Base-by-base conservation (phyloP, 2,113 vertebrate genomes). In the Tragelaphus buxtoni region DNA sequence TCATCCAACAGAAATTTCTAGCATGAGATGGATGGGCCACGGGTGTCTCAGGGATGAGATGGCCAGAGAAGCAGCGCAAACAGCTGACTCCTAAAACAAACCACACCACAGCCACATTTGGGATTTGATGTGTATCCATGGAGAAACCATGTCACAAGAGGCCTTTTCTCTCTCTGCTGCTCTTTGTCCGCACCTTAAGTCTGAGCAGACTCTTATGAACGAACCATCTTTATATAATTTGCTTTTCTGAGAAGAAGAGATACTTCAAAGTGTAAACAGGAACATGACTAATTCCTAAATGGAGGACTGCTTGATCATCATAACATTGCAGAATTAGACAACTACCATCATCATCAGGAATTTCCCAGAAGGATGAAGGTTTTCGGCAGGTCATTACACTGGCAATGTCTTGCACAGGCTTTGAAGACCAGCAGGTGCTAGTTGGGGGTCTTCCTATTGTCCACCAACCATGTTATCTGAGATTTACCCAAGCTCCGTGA, bases 381-480 rank as follows among this genome's bases (percentile, higher is more conserved):
- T 9, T 26, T 9, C 9, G 28, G 35, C 13, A 13, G 18, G 13
- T 10, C 2, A 1, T 56, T 9, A 17, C 22, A 30, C 13, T 9
- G 14, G 24, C 2, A 24, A 2, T 4, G 0, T 9, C 22, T 4
- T 51, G 4, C 8, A 0, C 0, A 2, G 47, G 16, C 35, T 42
- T 56, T 32, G 17, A 49, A 53, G 56, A 18, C 24, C 42, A 12
- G 13, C 8, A 20, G 20, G 9, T 17, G 3, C 1, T 1, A 49
- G 13, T 3, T 2, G 3, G 22, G 20, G 32, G 11, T 0, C 42
- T 3, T 9, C 39, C 22, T 13, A 10, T 10, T 26, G 22, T 11
- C 45, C 28, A 7, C 9, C 20, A 5, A 22, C 32, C n/a, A 0
- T 2, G 2, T 24, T 49, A 30, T 3, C 47, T 30, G 39, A 45